Evolutionary conservation across 2,113 vertebrate genomes (phyloP).

Genomic region (Stigmatopora argus): DNA sequence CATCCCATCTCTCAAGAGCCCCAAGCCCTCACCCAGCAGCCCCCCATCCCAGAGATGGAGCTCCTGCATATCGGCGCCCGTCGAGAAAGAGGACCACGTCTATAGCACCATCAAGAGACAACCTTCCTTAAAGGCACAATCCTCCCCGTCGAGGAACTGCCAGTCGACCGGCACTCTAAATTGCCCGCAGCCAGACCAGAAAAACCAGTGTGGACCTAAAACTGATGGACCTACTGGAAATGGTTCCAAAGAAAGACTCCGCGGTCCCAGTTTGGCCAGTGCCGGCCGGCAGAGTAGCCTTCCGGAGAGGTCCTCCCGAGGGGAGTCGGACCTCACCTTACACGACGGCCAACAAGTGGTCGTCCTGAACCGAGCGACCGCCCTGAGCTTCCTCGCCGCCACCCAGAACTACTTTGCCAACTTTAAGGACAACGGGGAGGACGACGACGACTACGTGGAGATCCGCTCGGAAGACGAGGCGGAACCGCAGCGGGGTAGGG

Average conservation of each 20-base stretch:
- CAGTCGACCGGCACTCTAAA: slow-evolving; percentile 75
- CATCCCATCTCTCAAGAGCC: slow-evolving; percentile 77
- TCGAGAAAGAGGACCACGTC: slow-evolving; percentile 77
- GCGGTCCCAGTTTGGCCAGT: slow-evolving; percentile 33
- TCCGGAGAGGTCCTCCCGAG: slow-evolving; percentile 66
- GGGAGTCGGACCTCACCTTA: slow-evolving; percentile 81
- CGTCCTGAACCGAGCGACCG: slow-evolving; percentile 75
- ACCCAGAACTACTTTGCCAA: slow-evolving; percentile 91
- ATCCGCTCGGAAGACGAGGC: slow-evolving; percentile 92
- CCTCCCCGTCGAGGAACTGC: slow-evolving; percentile 67
- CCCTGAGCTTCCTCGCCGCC: slow-evolving; percentile 78
- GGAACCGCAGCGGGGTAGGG: slow-evolving; percentile 48
- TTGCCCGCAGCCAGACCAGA: slow-evolving; percentile 70
- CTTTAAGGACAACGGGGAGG: slow-evolving; percentile 88
- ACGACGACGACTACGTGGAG: slow-evolving; percentile 93
- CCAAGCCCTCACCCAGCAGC: slow-evolving; percentile 53
- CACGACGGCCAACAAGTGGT: slow-evolving; percentile 89
- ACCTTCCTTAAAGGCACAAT: slow-evolving; percentile 62
- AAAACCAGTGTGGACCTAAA: slow-evolving; percentile 50
- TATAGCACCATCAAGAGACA: slow-evolving; percentile 78
- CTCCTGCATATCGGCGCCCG: slow-evolving; percentile 74
- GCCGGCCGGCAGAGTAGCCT: slow-evolving; percentile 69
- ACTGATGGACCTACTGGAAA: slow-evolving; percentile 44
- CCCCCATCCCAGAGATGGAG: slow-evolving; percentile 79
- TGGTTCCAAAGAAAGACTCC: slow-evolving; percentile 37